A percentile compares a stretch with the other conserved stretches of the same genome.
Conservation (phyloP, 2,888 invertebrate genomes). For the Oscheius onirici region DNA sequence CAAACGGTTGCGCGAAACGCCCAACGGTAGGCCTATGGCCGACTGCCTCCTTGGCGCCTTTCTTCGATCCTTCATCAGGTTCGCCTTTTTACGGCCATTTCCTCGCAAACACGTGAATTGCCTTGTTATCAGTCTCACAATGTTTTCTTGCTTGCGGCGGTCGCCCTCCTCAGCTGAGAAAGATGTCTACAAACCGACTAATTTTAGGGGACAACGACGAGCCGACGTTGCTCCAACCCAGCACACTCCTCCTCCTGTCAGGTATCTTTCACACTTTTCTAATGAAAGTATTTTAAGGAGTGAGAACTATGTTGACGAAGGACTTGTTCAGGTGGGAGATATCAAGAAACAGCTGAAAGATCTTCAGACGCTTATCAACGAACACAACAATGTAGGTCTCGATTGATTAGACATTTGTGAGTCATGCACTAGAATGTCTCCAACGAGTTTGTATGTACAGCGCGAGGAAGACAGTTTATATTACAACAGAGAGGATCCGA, state of each 20-base stretch:
- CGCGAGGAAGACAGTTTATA: slow-evolving; percentile 1
- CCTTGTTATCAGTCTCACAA: slow-evolving; percentile 9
- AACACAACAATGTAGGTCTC: background rate
- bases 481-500: background rate
- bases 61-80: slow-evolving; percentile 14
- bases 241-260: slow-evolving; percentile 5
- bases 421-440: background rate
- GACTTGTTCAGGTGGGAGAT: slow-evolving; percentile 18
- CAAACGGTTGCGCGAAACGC: slow-evolving; percentile 12
- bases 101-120: slow-evolving; percentile 3
- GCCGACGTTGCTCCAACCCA: slow-evolving; percentile 20
- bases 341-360: slow-evolving; percentile 11
- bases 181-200: slow-evolving; percentile 7
- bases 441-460: slow-evolving; percentile 1
- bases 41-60: slow-evolving; percentile 26
- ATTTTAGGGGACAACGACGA: slow-evolving; percentile 14
- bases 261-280: slow-evolving; percentile 3
- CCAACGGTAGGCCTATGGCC: background rate
- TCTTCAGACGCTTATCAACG: slow-evolving; percentile 22
- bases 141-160: slow-evolving; percentile 23
- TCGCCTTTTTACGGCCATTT: background rate
- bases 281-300: background rate
- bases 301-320: slow-evolving; percentile 4
- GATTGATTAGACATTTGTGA: background rate
- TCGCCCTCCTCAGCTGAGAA: slow-evolving; percentile 1